These are phyloP conservation scores for Folsomia candida DNA, from an alignment of 2,888 invertebrate genomes.

Conservation along the genomic window DNA sequence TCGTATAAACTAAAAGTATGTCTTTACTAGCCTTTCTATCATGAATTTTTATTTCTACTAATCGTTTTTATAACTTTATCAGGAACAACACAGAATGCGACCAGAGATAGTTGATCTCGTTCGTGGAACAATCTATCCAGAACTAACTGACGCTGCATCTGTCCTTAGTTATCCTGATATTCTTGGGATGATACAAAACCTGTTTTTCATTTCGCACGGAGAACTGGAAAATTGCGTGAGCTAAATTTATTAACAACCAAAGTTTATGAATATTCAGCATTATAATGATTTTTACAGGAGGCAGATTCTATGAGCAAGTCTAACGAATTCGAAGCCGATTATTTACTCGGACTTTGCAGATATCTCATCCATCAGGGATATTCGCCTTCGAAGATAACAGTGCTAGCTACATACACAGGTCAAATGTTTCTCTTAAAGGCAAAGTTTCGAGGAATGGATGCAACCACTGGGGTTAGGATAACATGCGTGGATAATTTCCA, in stretches of 20 bases:
- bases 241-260: neutral
- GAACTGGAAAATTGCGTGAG: too few species aligned
- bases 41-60: too few species aligned
- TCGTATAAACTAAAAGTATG: slow-evolving; percentile 55
- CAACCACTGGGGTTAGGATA: slow-evolving; percentile 62
- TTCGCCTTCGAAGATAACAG: slow-evolving; percentile 64
- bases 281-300: slow-evolving; percentile 41
- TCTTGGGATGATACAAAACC: slow-evolving; percentile 61
- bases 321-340: slow-evolving; percentile 66
- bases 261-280: neutral
- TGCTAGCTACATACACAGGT: slow-evolving; percentile 70
- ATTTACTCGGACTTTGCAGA: slow-evolving; percentile 62
- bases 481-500: slow-evolving; percentile 76
- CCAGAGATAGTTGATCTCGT: slow-evolving; percentile 62
- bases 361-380: slow-evolving; percentile 66
- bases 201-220: slow-evolving; percentile 69
- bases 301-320: slow-evolving; percentile 62
- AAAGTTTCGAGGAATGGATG: slow-evolving; percentile 52
- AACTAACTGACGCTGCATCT: slow-evolving; percentile 61
- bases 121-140: slow-evolving; percentile 67
- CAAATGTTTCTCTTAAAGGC: slow-evolving; percentile 63
- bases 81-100: slow-evolving; percentile 75
- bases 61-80: slow-evolving; percentile 54
- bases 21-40: too few species aligned
- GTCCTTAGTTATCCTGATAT: slow-evolving; percentile 62